Percentiles rank a stretch among this genome's conserved stretches.
These are phyloP conservation scores for Cervus canadensis DNA, from an alignment of 2,113 vertebrate genomes.

Conservation along the genomic window DNA sequence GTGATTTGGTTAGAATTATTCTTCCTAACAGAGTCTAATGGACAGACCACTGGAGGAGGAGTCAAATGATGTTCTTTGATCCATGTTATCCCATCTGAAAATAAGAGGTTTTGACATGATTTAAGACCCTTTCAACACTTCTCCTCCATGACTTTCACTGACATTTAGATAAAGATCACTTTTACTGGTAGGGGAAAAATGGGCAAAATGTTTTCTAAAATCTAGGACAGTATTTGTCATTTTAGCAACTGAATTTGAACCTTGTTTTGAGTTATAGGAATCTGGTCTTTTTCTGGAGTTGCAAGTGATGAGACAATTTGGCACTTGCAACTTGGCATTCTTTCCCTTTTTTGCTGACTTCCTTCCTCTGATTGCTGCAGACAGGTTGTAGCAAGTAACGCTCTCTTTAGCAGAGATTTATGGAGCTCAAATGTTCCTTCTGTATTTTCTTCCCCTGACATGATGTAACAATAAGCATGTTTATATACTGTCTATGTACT, in stretches of 20 bases:
- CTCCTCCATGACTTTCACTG: not conserved
- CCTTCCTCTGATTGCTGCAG: conserved; percentile 42
- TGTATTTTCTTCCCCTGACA: conserved; percentile 21
- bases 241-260: not conserved
- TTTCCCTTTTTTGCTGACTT: conserved; percentile 40
- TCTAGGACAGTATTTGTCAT: not conserved
- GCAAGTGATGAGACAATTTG: conserved; percentile 27
- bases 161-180: not conserved
- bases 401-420: conserved; percentile 25
- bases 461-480: not conserved
- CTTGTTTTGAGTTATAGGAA: not conserved
- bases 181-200: not conserved
- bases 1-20: not conserved
- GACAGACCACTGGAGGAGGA: not conserved
- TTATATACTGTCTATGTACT: not conserved
- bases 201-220: not conserved
- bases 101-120: not conserved
- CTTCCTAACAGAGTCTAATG: not conserved
- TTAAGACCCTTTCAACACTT: not conserved
- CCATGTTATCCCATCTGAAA: not conserved
- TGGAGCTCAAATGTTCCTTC: conserved; percentile 3
- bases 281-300: not conserved
- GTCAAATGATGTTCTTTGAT: not conserved
- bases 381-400: conserved; percentile 36
- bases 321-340: conserved; percentile 3